Evolutionary conservation across 2,888 invertebrate species (phyloP), one percentile per base, ranked within the genome.

Genomic region (Mythimna impura): DNA sequence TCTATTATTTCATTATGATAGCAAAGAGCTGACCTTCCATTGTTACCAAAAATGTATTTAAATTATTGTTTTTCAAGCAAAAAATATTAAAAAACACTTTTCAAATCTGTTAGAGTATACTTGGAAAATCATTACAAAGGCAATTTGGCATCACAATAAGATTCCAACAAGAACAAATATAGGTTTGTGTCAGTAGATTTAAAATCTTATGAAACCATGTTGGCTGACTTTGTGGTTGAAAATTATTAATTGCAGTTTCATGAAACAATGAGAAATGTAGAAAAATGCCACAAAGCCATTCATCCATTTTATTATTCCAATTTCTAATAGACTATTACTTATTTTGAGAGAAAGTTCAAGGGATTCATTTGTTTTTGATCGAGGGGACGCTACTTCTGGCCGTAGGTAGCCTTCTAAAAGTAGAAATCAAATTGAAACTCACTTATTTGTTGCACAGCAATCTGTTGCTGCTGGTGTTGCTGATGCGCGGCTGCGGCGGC

Each of bases 401-500:
- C 4, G 47, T 10, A 4, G 30, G 14, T 54, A 20, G 34, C 22
- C 1, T 36, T 57, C 9, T 12, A 40, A 0, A 6, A 30, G 4
- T n/a, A 22, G 36, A 65, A 68, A 52, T 40, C 17, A 68, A 68
- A 52, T 60, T 40, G 71, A 22, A 65, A 94, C 95, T 95, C 76
- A 95, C 95, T 94, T 75, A 94, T 94, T 82, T 95, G 95, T 86
- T 95, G 95, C 34, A 93, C 95, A 84, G 94, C 93, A 40, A 94
- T 94, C 81, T 94, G 94, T 65, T 95, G 94, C 79, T 94, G 93
- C 83, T 91, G 91, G 58, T 91, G 91, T 73, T 93, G 94, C 73
- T 92, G 95, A 80, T 94, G 94, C 12, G 94, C 93, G 64, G 95
- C 93, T 72, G 96, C 93, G 34, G 94, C 90, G 36, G 93, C 93